Evolutionary conservation across 2,888 invertebrate genomes (phyloP), one percentile per base, ranked within the genome.

Genomic region (Platerodrilus igneus): DNA sequence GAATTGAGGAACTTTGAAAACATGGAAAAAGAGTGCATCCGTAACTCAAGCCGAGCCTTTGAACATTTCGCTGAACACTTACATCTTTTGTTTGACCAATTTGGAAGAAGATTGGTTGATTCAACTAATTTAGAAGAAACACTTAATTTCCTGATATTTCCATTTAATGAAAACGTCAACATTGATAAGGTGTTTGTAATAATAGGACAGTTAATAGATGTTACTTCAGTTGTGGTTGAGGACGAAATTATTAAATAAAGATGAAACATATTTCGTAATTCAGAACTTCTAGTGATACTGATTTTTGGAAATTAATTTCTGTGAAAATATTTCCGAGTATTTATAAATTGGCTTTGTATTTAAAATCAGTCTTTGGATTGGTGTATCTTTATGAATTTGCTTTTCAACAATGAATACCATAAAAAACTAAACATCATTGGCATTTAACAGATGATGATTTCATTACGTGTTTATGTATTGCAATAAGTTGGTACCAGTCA

Each of bases 351-450:
- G 26, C 26, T 11, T 11, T 27, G 10, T 27, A 34, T 25, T 25
- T 36, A 16, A 36, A 26, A 21, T 18, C 29, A 21, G 19, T 28
- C 10, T 37, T 37, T 22, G 37, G 37, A 14, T 37, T 29, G 2
- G 29, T 22, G 8, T 37, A 37, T 16, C 22, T 37, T 8, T 37
- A 29, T n/a, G 29, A 37, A 29, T 29, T 29, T 3, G 10, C 11
- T 13, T 37, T 27, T 35, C 35, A 10, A 30, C 30, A n/a, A 30
- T 35, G 35, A 35, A 35, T 11, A 11, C 27, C 13, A 27, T 35
- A 23, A 35, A 27, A n/a, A 35, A 35, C 26, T 8, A 35, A 25
- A 27, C 17, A 35, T 35, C 17, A 13, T 7, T 33, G 22, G 14
- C 18, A 27, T 8, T 27, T 35, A 27, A 27, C 26, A 11, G 35